A percentile compares a stretch with the other conserved stretches of the same genome.
Conservation (phyloP, 2,113 vertebrate species). For the Zapus hudsonius region DNA sequence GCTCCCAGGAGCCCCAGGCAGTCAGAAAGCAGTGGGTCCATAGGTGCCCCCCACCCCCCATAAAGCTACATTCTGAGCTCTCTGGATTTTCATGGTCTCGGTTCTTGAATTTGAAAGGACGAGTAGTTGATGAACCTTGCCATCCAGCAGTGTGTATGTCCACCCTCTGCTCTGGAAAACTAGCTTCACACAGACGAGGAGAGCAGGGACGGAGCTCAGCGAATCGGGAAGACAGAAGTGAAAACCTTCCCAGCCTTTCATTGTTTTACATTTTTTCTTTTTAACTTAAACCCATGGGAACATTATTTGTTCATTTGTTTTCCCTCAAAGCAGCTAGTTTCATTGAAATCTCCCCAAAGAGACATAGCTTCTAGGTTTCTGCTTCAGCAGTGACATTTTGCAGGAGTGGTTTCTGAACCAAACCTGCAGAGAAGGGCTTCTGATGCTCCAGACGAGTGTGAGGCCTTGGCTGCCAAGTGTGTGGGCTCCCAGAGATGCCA, state of each 20-base stretch:
- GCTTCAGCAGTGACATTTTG: background rate
- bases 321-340: background rate
- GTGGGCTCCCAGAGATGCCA: background rate
- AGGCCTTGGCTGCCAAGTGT: background rate
- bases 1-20: background rate
- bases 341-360: background rate
- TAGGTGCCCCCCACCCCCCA: background rate
- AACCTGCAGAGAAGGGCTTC: background rate
- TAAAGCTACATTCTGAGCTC: conserved; percentile 3
- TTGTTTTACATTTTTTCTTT: background rate
- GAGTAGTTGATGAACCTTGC: conserved; percentile 54
- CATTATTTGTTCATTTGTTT: background rate
- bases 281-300: background rate
- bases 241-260: conserved; percentile 12
- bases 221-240: conserved; percentile 1
- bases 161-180: conserved; percentile 38
- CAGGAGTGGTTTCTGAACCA: conserved; percentile 11
- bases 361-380: background rate
- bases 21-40: background rate
- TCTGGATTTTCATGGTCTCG: background rate
- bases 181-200: conserved; percentile 3
- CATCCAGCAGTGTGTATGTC: background rate
- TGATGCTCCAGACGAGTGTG: background rate
- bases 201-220: background rate
- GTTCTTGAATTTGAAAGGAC: conserved; percentile 32